Evolutionary conservation across 2,888 invertebrate species (phyloP).

Genomic region (Corbicula japonica): DNA sequence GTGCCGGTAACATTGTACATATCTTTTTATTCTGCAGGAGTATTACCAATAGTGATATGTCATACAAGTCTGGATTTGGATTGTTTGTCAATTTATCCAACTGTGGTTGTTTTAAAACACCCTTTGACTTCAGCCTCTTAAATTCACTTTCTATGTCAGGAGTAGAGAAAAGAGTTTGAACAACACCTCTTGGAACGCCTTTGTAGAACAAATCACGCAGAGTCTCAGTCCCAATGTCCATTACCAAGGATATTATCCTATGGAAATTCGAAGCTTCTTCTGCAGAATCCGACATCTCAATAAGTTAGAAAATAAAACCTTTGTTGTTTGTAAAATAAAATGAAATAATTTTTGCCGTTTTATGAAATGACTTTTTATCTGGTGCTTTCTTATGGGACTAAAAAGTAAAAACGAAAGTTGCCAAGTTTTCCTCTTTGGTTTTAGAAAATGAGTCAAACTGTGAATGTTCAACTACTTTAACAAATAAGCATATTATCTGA

Average conservation of each 20-base stretch:
- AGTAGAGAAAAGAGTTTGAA: background rate
- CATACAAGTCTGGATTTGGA: constrained; percentile 27
- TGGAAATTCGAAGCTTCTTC: constrained; percentile 12
- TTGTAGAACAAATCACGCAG: constrained; percentile 14
- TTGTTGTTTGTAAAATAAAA: no score
- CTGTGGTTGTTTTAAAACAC: background rate
- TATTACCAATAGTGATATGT: constrained; percentile 27
- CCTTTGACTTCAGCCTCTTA: background rate
- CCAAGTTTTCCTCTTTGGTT: no score
- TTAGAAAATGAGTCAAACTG: no score
- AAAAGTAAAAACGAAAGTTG: no score
- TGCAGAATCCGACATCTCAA: constrained; percentile 14
- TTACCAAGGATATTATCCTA: constrained; percentile 16
- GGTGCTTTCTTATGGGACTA: no score
- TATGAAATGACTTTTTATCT: no score
- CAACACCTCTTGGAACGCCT: background rate
- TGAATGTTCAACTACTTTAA: no score
- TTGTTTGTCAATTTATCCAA: constrained; percentile 5
- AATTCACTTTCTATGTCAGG: background rate
- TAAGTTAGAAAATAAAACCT: background rate
- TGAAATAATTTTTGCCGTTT: no score
- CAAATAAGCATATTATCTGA: no score
- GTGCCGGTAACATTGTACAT: constrained; percentile 8
- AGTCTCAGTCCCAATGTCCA: constrained; percentile 24
- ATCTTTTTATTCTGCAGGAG: constrained; percentile 24